Evolutionary conservation across 2,113 vertebrate species (phyloP).

Genomic region (Halcyon malimbica): DNA sequence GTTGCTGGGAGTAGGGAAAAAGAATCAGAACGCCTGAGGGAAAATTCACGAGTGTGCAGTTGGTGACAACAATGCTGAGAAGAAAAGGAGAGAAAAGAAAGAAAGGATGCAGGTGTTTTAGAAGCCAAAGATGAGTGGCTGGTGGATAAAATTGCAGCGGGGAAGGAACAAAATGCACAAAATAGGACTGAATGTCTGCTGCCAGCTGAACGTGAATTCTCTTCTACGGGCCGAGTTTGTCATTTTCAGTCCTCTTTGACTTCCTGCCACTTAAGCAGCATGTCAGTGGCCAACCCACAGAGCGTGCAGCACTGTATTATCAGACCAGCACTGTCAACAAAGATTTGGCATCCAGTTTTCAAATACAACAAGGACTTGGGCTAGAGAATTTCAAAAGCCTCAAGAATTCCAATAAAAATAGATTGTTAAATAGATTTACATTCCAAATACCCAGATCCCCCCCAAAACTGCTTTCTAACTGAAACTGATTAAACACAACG

Average conservation of each 20-base stretch:
- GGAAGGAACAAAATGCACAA: neutral
- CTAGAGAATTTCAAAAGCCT: neutral
- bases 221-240: neutral
- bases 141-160: neutral
- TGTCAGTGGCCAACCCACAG: neutral
- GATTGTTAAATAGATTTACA: neutral
- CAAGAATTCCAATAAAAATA: neutral
- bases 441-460: neutral
- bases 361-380: neutral
- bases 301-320: neutral
- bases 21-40: neutral
- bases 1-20: neutral
- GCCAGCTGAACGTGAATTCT: neutral
- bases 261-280: neutral
- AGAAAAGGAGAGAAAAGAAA: neutral
- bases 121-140: neutral
- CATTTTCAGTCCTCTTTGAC: neutral
- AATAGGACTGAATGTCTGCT: neutral
- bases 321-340: neutral
- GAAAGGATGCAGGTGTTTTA: neutral
- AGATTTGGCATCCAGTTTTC: constrained; percentile 3
- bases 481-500: neutral
- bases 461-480: neutral
- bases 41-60: neutral
- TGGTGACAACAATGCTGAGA: neutral